Conservation (phyloP, 2,113 vertebrate genomes). For the Pachyramphus minor region DNA sequence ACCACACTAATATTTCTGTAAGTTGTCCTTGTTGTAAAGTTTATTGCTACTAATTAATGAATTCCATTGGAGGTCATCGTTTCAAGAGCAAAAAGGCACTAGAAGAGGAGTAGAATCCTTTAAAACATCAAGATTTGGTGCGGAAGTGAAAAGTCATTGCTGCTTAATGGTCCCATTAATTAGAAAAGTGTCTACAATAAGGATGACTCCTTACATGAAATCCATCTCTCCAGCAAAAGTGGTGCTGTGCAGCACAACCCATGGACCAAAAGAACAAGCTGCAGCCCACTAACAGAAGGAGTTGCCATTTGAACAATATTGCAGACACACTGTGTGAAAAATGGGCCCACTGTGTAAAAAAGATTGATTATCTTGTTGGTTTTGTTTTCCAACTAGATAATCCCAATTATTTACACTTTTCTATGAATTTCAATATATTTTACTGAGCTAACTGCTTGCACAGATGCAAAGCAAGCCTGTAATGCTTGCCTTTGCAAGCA, state of each 20-base stretch:
- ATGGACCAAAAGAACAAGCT: not conserved
- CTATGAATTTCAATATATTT: not conserved
- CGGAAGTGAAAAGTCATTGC: not conserved
- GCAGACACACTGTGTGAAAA: not conserved
- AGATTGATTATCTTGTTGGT: not conserved
- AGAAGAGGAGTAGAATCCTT: not conserved
- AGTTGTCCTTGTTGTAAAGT: not conserved
- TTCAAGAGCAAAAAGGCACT: not conserved
- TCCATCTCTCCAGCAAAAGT: not conserved
- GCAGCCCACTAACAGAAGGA: fast-evolving
- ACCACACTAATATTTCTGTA: not conserved
- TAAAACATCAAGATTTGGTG: not conserved
- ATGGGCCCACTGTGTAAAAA: not conserved
- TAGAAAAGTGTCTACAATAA: not conserved
- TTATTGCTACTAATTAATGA: not conserved
- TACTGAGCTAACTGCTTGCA: not conserved
- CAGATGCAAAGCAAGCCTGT: not conserved
- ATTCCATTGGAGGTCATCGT: not conserved
- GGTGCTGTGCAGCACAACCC: not conserved
- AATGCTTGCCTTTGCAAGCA: not conserved
- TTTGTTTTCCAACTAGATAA: not conserved
- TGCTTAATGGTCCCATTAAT: not conserved
- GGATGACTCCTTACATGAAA: not conserved
- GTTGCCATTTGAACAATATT: not conserved
- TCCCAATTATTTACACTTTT: not conserved